Evolutionary conservation across 2,113 vertebrate genomes (phyloP).

Genomic region (Hypanus sabinus): DNA sequence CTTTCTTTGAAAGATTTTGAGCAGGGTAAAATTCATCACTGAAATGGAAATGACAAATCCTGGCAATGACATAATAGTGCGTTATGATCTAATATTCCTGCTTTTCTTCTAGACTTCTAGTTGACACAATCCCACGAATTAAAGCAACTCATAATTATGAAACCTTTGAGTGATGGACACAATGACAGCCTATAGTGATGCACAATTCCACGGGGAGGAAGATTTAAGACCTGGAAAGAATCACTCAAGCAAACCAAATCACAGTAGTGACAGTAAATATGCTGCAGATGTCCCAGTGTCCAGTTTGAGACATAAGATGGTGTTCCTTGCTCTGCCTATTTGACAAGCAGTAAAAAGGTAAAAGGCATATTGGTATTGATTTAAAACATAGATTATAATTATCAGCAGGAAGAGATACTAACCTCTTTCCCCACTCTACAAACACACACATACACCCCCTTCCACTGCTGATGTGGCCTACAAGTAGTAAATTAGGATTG

Average conservation of each 20-base stretch:
- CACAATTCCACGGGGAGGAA: not conserved
- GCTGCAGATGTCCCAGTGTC: not conserved
- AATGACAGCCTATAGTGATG: constrained; percentile 33
- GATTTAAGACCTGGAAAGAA: not conserved
- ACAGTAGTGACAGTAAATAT: constrained; percentile 16
- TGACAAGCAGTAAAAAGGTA: not conserved
- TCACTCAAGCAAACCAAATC: not conserved
- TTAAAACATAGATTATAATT: not conserved
- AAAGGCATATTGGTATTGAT: not conserved
- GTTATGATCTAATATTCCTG: constrained; percentile 14
- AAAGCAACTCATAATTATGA: constrained; percentile 90
- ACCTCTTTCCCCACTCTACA: too few relatives aligned
- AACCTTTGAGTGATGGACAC: constrained; percentile 77
- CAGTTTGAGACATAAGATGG: not conserved
- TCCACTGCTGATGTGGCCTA: not conserved
- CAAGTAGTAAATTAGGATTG: not conserved
- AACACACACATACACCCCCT: too few relatives aligned
- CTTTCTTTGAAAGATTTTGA: not conserved
- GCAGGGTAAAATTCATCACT: not conserved
- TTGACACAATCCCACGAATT: constrained; percentile 85
- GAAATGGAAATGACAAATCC: not conserved
- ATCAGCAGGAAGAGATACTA: too few relatives aligned
- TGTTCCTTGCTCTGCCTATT: not conserved
- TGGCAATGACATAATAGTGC: not conserved
- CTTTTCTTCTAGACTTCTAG: constrained; percentile 66